phyloP scores from a whole-genome alignment of 2,113 vertebrate genomes.

The Prunella himalayana region DNA sequence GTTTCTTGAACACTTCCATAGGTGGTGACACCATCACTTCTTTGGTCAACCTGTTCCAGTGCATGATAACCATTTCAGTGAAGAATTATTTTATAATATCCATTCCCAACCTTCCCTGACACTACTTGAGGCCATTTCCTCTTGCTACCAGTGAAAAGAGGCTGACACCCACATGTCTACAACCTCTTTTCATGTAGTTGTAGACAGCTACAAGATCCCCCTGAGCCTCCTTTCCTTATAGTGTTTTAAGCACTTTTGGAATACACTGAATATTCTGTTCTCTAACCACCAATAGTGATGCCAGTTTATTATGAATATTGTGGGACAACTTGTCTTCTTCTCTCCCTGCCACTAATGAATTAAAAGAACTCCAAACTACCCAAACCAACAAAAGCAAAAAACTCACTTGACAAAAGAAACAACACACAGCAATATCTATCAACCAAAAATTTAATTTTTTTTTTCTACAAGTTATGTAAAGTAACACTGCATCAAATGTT shows the following conservation, averaged over 20 bases:
- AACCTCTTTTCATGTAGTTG: background rate
- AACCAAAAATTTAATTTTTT: background rate
- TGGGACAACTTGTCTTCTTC: background rate
- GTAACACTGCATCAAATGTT: background rate
- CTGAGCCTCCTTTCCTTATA: background rate
- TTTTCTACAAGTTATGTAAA: accelerated
- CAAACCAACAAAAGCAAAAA: background rate
- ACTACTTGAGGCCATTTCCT: background rate
- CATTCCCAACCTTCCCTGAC: background rate
- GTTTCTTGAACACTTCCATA: background rate
- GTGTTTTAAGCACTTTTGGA: background rate
- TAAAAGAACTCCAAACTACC: background rate
- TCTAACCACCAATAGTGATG: background rate
- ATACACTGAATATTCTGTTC: background rate
- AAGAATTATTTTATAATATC: background rate
- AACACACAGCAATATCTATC: too few species aligned
- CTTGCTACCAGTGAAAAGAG: background rate
- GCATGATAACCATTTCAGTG: background rate
- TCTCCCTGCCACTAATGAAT: background rate
- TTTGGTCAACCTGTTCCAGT: background rate
- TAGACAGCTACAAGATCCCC: accelerated
- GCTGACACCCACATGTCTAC: too few species aligned
- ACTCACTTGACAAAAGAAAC: accelerated
- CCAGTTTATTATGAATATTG: background rate
- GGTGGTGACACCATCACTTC: background rate